Evolutionary conservation across 2,888 invertebrate species (phyloP), one percentile per base, ranked within the genome.

Genomic region (Chrysolina haemoptera): DNA sequence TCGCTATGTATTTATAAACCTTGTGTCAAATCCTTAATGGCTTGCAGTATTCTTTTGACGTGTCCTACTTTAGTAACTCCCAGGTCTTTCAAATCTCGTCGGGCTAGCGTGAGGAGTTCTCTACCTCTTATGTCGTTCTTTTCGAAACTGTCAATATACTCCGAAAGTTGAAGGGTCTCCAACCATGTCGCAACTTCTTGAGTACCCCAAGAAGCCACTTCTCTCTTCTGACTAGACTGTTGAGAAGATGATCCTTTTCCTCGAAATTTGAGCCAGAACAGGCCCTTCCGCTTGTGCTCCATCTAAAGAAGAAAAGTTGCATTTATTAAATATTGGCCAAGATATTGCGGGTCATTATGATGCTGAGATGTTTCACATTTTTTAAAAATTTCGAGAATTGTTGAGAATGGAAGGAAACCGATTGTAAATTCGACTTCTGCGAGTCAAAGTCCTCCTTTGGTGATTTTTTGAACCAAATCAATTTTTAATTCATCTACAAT

Each of bases 1-100:
- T 22, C 20, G 11, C 62, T 71, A 68, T 73, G 68, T 70, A 73
- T 76, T 86, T 86, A 86, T 82, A 85, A 84, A 76, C 87, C 86
- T 84, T 88, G 88, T 73, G 87, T 86, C 78, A 95, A 89, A 87
- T 98, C 97, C 88, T 96, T 95, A 77, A 98, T 96, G 22, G 96
- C 97, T 87, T 97, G 96, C 78, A 97, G 92, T 80, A 99, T 95
- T 84, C 98, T 92, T 89, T 98, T 98, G 41, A 98, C 94, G 87
- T 98, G 98, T 0, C 98, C 98, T 67, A 98, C 96, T 89, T 98
- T 98, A 11, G 94, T 94, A 69, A 98, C 94, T 10, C 98, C 98
- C 62, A 98, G 90, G 80, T 98, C 98, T 86, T 97, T 93, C 5
- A 96, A 90, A 87, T 96, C 96, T 16, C 97, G 90, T 68, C 98